These are phyloP conservation scores for Odontothrips loti DNA, from an alignment of 2,888 invertebrate species.

Conservation along the genomic window DNA sequence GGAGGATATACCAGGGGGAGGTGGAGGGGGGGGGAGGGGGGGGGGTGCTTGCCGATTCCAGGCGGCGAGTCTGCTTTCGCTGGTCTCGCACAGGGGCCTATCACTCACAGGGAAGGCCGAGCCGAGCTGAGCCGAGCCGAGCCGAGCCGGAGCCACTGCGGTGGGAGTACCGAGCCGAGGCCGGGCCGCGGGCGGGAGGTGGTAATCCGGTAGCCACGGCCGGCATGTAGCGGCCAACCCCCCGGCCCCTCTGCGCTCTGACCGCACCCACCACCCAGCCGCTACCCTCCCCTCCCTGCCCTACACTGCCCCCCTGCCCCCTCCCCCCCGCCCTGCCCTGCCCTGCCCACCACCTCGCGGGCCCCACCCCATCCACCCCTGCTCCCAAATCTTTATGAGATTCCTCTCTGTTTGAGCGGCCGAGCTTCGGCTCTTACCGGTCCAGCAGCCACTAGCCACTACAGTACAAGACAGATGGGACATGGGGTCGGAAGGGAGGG, in stretches of 20 bases:
- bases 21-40: not conserved
- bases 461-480: too few relatives aligned
- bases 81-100: not conserved
- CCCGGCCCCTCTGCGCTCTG: not conserved
- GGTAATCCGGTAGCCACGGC: not conserved
- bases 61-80: not conserved
- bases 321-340: not conserved
- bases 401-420: too few relatives aligned
- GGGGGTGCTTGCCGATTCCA: not conserved
- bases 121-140: not conserved
- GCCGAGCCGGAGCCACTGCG: constrained; percentile 1
- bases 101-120: not conserved
- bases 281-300: not conserved
- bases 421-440: too few relatives aligned
- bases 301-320: not conserved
- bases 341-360: not conserved
- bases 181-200: not conserved
- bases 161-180: not conserved
- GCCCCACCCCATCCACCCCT: not conserved
- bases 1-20: too few relatives aligned
- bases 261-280: not conserved
- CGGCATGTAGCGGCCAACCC: too few relatives aligned
- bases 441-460: too few relatives aligned
- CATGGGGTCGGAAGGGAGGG: too few relatives aligned
- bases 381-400: too few relatives aligned